Base-by-base conservation (phyloP, 2,113 vertebrate genomes). In the Rattus norvegicus region DNA sequence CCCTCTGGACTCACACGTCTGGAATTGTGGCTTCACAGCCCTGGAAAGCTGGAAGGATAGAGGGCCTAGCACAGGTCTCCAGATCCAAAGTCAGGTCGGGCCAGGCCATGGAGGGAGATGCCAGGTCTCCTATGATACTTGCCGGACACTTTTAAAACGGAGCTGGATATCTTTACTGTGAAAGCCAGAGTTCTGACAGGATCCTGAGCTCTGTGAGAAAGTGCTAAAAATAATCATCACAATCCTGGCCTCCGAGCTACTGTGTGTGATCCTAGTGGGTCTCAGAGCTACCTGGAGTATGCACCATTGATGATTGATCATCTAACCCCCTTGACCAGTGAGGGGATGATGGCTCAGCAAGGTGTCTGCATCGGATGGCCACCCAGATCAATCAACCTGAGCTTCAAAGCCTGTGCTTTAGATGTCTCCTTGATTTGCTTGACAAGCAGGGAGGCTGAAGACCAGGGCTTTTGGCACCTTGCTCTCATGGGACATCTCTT, bases 121-220 rank as follows among this genome's bases (percentile, higher is more conserved):
- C 22, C 70, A 88, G 0, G 85, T 47, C 49, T 43, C 72, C 87
- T 81, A 52, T 5, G 0, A 36, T 73, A 73, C 65, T n/a, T 63
- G 81, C 67, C 67, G 72, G 69, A 97, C 70, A 61, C 84, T 94
- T 92, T 92, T 93, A 22, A 90, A 88, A 67, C 43, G n/a, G 30
- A 67, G 56, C 83, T 92, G 56, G 90, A 75, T 86, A 63, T 93
- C 93, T 93, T 95, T 69, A 90, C 87, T 19, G 1, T 89, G 73
- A 69, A 75, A 93, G 88, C 91, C 92, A 89, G 91, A 93, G 49
- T 90, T 84, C 94, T 84, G 90, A 88, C 88, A 90, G 83, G 89
- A 73, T 94, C 94, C 87, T 13, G 1, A 33, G 80, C 92, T 97
- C 92, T 13, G 1, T 90, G 89, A 88, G 93, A 89, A 96, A 94